Percentiles rank a stretch among this genome's conserved stretches.
These are phyloP conservation scores for Canis aureus DNA, from an alignment of 2,113 vertebrate species.

Conservation along the genomic window DNA sequence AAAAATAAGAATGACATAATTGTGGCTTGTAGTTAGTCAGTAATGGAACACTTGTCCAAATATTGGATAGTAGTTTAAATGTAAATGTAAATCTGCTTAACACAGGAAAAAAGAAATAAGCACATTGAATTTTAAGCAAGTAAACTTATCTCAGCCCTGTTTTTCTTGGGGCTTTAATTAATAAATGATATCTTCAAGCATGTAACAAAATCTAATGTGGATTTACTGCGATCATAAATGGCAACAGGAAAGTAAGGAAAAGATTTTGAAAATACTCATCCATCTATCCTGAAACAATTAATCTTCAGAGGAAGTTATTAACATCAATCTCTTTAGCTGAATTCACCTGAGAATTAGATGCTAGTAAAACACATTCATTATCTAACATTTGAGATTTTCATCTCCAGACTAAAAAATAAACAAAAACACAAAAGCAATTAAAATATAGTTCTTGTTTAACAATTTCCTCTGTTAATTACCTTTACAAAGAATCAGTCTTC, in stretches of 20 bases:
- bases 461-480: conserved; percentile 69
- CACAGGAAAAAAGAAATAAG: not conserved
- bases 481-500: conserved; percentile 59
- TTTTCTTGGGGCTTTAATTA: conserved; percentile 34
- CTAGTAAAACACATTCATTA: conserved; percentile 26
- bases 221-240: not conserved
- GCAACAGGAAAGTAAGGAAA: not conserved
- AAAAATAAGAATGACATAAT: not conserved
- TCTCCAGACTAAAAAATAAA: conserved; percentile 53
- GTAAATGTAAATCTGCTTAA: not conserved
- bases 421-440: conserved; percentile 67
- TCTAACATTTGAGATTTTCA: conserved; percentile 45
- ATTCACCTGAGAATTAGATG: conserved; percentile 52
- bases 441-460: conserved; percentile 64
- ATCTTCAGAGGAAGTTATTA: conserved; percentile 54
- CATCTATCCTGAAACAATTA: conserved; percentile 43
- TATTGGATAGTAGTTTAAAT: not conserved
- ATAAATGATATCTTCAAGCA: not conserved
- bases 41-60: not conserved
- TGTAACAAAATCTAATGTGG: conserved; percentile 39
- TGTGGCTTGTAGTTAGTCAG: not conserved
- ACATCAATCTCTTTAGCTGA: conserved; percentile 51
- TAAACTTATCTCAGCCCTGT: not conserved
- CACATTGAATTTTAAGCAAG: not conserved
- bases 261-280: conserved; percentile 16